phyloP scores from a whole-genome alignment of 2,888 invertebrate genomes.

The Agriotes lineatus region DNA sequence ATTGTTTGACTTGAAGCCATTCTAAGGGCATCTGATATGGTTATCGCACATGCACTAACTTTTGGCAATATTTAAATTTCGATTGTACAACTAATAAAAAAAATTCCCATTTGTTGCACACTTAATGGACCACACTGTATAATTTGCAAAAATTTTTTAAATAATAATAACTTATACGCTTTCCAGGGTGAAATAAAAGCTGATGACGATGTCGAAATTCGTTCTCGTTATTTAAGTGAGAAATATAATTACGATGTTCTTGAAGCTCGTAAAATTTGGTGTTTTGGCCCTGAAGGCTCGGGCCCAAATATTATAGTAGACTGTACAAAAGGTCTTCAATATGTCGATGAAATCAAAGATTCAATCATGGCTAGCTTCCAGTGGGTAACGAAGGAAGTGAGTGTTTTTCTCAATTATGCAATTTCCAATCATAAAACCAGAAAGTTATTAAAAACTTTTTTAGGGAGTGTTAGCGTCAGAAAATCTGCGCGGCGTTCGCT shows the following conservation, averaged over 20 bases:
- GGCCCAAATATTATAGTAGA: constrained; percentile 98
- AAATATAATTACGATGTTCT: constrained; percentile 97
- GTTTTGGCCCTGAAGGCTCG: constrained; percentile 98
- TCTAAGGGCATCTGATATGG: too few species aligned
- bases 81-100: too few species aligned
- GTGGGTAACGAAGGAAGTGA: constrained; percentile 99
- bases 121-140: too few species aligned
- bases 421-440: not conserved
- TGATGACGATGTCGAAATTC: constrained; percentile 96
- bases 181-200: constrained; percentile 86
- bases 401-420: constrained; percentile 62
- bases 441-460: not conserved
- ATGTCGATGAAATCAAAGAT: constrained; percentile 99
- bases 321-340: constrained; percentile 99
- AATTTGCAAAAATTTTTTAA: too few species aligned
- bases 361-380: constrained; percentile 99
- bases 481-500: constrained; percentile 92
- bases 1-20: too few species aligned
- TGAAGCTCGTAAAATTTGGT: constrained; percentile 96
- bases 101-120: too few species aligned
- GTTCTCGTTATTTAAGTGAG: constrained; percentile 94
- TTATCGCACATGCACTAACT: too few species aligned
- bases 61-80: too few species aligned
- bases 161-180: not conserved
- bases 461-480: constrained; percentile 98